Conservation (phyloP, 2,888 invertebrate species). For the Gandaritis pyraliata region DNA sequence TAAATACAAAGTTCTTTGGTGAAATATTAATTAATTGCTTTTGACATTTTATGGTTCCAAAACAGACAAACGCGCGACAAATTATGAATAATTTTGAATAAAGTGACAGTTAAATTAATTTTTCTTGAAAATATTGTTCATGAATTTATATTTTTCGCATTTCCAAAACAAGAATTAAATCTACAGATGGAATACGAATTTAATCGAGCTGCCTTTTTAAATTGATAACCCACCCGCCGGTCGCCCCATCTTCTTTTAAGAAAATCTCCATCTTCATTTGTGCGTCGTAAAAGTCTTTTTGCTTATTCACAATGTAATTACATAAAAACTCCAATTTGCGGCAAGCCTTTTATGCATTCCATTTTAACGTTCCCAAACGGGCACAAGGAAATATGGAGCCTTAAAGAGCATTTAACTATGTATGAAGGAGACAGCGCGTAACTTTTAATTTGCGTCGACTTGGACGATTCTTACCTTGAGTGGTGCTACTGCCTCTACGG, state of each 20-base stretch:
- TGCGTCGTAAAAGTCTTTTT: constrained; percentile 57
- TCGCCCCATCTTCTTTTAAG: constrained; percentile 32
- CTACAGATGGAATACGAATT: constrained; percentile 26
- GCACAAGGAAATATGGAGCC: constrained; percentile 73
- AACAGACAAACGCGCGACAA: constrained; percentile 22
- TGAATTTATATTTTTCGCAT: constrained; percentile 14
- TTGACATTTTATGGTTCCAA: constrained; percentile 23
- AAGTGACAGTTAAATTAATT: constrained; percentile 1
- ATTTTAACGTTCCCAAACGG: constrained; percentile 74
- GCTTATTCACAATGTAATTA: constrained; percentile 70
- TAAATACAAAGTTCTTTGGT: constrained; percentile 48
- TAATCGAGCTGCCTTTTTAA: constrained; percentile 27
- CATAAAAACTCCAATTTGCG: constrained; percentile 73
- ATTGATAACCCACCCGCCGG: constrained; percentile 35
- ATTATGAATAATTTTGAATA: constrained; percentile 13
- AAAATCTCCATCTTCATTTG: constrained; percentile 50
- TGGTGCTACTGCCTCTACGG: constrained; percentile 53
- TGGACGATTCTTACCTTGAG: constrained; percentile 67
- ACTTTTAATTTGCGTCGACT: constrained; percentile 74
- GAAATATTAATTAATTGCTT: constrained; percentile 27
- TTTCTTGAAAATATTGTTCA: constrained; percentile 12
- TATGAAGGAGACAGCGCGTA: constrained; percentile 79
- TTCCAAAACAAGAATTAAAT: constrained; percentile 9
- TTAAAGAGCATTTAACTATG: constrained; percentile 80
- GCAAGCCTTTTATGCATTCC: constrained; percentile 73